Base-by-base conservation (phyloP, 2,888 invertebrate genomes). In the Drepanosiphum platanoidis region DNA sequence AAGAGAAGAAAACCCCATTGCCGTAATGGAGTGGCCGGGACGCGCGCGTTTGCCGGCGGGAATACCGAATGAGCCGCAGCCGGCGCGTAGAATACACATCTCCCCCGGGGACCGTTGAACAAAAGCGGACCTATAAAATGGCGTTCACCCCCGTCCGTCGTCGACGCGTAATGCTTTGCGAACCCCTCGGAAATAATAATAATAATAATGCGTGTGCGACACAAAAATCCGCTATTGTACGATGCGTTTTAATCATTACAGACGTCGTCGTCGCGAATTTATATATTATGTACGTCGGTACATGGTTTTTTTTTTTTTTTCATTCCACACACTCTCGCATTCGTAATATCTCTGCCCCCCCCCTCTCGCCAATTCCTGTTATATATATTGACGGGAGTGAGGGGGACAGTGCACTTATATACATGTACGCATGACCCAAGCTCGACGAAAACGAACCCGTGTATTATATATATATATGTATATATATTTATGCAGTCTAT, bases 91-190 rank as follows among this genome's bases (percentile, higher is more conserved):
- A 39, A 13, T 18, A 39, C 34, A 8, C 30, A 11, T 15, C 22
- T 52, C 75, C 75, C 83, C 75, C 52, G 83, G 83, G 83, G 75
- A 75, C 83, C 64, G 64, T 75, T 46, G 74, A 83, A 83, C 83
- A 83, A 83, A 83, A 83, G 83, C 83, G 46, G 36, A 11, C 34
- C 42, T 42, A 8, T 84, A 84, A 84, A 84, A 84, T 84, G 83
- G 83, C 83, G 83, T 83, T n/a, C 74, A 34, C 39, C 39, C 72
- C 30, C 32, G n/a, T 32, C 46, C 68, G 27, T 5, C 52, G 34
- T 22, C 11, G 1, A 1, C 58, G 7, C 58, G 61, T 8, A n/a
- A 27, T n/a, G 61, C 32, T 52, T 22, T 52, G 32, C 74, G 42
- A 32, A 74, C 52, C 74, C 74, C 74, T 52, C 74, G 74, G 46